A percentile compares a stretch with the other conserved stretches of the same genome.
These are phyloP conservation scores for Colossoma macropomum DNA, from an alignment of 2,113 vertebrate genomes.

Conservation along the genomic window DNA sequence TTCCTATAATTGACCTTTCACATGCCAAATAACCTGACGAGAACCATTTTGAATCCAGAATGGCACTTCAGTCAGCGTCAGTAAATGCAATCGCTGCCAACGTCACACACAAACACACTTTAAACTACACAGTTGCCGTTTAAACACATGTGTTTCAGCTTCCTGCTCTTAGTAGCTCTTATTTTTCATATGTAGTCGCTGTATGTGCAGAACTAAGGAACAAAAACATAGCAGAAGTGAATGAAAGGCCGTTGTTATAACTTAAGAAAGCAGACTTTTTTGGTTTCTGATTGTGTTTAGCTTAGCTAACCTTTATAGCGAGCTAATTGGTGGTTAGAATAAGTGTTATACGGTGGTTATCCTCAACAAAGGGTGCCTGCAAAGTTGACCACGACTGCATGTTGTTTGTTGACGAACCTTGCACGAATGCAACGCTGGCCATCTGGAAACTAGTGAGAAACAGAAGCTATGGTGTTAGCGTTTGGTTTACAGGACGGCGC, in stretches of 20 bases:
- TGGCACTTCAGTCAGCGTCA: slow-evolving; percentile 13
- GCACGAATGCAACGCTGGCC: neutral
- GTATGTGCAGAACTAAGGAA: too few relatives aligned
- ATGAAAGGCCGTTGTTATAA: too few relatives aligned
- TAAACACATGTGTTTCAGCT: neutral
- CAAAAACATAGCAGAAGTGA: too few relatives aligned
- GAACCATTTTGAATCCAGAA: slow-evolving; percentile 39
- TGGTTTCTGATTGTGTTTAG: neutral
- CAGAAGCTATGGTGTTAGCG: slow-evolving; percentile 25
- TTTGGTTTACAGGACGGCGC: slow-evolving; percentile 19
- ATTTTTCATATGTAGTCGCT: neutral
- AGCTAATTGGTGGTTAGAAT: neutral
- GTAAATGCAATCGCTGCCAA: neutral
- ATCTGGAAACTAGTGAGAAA: slow-evolving; percentile 1
- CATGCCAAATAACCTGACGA: slow-evolving; percentile 51
- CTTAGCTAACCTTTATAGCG: neutral
- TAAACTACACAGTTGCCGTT: slow-evolving; percentile 14
- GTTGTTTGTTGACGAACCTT: too few relatives aligned
- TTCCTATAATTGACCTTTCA: slow-evolving; percentile 55
- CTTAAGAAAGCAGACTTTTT: too few relatives aligned
- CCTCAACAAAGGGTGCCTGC: too few relatives aligned
- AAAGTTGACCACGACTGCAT: too few relatives aligned
- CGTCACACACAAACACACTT: slow-evolving; percentile 11
- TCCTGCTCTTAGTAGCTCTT: neutral
- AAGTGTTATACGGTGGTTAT: neutral